A percentile compares a stretch with the other conserved stretches of the same genome.
phyloP scores from a whole-genome alignment of 2,113 vertebrate genomes.

The Dascyllus trimaculatus region DNA sequence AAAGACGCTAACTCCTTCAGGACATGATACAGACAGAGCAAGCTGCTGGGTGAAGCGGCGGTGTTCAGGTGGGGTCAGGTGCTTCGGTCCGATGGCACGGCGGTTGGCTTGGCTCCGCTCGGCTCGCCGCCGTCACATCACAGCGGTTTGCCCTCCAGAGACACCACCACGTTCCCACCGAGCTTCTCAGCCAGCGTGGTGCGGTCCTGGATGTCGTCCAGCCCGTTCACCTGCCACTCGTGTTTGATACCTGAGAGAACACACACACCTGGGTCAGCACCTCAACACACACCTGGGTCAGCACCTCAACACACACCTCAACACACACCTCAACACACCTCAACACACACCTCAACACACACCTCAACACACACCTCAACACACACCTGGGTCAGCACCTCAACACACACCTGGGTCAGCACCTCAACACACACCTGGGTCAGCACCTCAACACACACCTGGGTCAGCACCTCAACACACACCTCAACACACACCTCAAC shows the following conservation, averaged over 20 bases:
- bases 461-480: too few relatives aligned
- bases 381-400: too few relatives aligned
- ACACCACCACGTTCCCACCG: conserved; percentile 86
- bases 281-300: too few relatives aligned
- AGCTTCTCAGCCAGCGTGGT: conserved; percentile 90
- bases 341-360: too few relatives aligned
- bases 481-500: too few relatives aligned
- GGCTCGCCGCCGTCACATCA: conserved; percentile 78
- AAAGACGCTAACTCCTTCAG: conserved; percentile 89
- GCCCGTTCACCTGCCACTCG: conserved; percentile 91
- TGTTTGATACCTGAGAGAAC: conserved; percentile 89
- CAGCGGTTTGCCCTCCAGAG: conserved; percentile 94
- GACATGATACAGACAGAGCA: conserved; percentile 83
- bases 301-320: too few relatives aligned
- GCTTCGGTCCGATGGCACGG: conserved; percentile 91
- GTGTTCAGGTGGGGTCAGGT: conserved; percentile 63
- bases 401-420: too few relatives aligned
- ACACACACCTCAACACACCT: too few relatives aligned
- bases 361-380: too few relatives aligned
- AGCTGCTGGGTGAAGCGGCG: conserved; percentile 88
- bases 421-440: too few relatives aligned
- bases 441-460: too few relatives aligned
- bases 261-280: conserved; percentile 12
- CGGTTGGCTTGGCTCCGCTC: conserved; percentile 80
- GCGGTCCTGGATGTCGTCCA: conserved; percentile 91